These are phyloP conservation scores for Cepphus grylle DNA, from an alignment of 2,113 vertebrate species.

Conservation along the genomic window DNA sequence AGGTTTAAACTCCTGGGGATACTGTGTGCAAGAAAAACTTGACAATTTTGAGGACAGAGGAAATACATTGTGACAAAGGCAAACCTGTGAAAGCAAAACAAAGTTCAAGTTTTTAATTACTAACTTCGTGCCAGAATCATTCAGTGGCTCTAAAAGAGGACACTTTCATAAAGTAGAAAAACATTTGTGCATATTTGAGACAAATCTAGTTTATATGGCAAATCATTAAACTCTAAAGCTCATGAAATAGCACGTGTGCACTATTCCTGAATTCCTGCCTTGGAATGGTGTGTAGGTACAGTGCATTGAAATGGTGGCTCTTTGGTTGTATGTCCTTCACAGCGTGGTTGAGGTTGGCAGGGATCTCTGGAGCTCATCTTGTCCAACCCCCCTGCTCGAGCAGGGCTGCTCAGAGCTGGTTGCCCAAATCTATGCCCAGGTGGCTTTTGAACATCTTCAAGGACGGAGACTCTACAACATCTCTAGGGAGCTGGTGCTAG, in stretches of 20 bases:
- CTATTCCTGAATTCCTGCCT: background rate
- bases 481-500: background rate
- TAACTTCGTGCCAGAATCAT: background rate
- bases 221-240: background rate
- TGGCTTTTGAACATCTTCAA: background rate
- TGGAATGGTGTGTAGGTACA: background rate
- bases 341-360: background rate
- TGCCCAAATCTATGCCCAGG: background rate
- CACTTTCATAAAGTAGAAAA: background rate
- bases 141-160: background rate
- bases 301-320: background rate
- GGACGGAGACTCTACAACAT: fast-evolving
- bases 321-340: background rate
- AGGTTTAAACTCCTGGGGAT: background rate
- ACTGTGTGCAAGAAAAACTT: background rate
- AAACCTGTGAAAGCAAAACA: background rate
- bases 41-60: background rate
- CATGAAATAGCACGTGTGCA: background rate
- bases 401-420: background rate
- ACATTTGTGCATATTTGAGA: background rate
- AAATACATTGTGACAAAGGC: fast-evolving
- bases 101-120: background rate
- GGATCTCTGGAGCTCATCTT: background rate
- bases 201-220: background rate
- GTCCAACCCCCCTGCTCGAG: background rate